Conservation (phyloP, 2,113 vertebrate species). For the Ascaphus truei region DNA sequence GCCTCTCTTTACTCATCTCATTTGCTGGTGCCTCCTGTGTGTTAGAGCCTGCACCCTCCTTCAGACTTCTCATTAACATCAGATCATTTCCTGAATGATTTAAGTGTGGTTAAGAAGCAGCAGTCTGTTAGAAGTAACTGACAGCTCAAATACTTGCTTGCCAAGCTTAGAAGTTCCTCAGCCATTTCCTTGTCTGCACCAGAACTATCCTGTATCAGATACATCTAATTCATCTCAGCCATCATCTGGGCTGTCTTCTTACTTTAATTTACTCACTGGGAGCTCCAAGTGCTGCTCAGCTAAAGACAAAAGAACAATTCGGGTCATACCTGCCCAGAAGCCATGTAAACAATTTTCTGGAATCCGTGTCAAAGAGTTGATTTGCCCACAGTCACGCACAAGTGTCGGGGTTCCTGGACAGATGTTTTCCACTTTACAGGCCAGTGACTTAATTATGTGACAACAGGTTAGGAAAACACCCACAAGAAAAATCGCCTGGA, state of each 20-base stretch:
- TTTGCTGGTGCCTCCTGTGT: not conserved
- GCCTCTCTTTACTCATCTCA: not conserved
- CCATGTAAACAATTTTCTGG: too few relatives aligned
- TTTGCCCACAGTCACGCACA: too few relatives aligned
- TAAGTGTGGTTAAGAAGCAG: slow-evolving; percentile 17
- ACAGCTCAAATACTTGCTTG: not conserved
- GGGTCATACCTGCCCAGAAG: too few relatives aligned
- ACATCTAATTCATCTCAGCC: not conserved
- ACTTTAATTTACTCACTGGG: not conserved
- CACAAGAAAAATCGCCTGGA: too few relatives aligned
- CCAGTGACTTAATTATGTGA: too few relatives aligned
- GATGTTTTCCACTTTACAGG: too few relatives aligned
- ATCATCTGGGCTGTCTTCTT: not conserved
- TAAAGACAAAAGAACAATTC: slow-evolving; percentile 9
- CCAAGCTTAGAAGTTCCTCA: not conserved
- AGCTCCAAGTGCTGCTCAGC: not conserved
- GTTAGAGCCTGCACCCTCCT: slow-evolving; percentile 2
- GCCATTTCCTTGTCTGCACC: not conserved
- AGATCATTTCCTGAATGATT: slow-evolving; percentile 31
- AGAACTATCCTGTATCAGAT: not conserved
- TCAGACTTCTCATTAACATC: not conserved
- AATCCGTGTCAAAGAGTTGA: too few relatives aligned
- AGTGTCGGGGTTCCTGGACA: too few relatives aligned
- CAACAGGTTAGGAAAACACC: too few relatives aligned
- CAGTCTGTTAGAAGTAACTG: slow-evolving; percentile 3